Base-by-base conservation (phyloP, 2,888 invertebrate genomes). In the Lypha dubia region DNA sequence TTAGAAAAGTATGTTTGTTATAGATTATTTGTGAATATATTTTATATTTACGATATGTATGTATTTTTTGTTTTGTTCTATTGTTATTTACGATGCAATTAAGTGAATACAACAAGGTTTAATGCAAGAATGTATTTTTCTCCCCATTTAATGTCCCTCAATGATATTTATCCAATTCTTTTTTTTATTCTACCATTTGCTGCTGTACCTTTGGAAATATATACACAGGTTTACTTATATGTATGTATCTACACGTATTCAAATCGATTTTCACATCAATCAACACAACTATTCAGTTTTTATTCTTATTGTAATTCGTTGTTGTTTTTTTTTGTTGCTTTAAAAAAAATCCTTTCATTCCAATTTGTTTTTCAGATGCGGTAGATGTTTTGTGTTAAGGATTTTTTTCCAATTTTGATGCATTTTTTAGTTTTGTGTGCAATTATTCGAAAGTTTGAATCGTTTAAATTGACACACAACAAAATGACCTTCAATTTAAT, bases 211-310 rank as follows among this genome's bases (percentile, higher is more conserved):
- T 35, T 22, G 22, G 9, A 68, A 8, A 24, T 7, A 24, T 13
- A 60, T 56, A 24, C 20, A 32, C n/a, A n/a, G 11, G 15, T 15
- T 17, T 46, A 60, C n/a, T 7, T 22, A 17, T 8, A 22, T 22
- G 15, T 15, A 17, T 24, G 17, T 6, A 15, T 20, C 11, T 44
- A 49, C 49, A 68, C 41, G 41, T 65, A 76, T 82, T 82, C 65
- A 76, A 76, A 82, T 82, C 71, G 76, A 76, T 82, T 76, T 76
- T 58, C 82, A 71, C 82, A 82, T 82, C 82, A 76, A 76, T 71
- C 82, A 82, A 82, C 76, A 76, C 70, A 82, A 76, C 56, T 65
- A 79, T 79, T 79, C 65, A n/a, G 22, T 60, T 49, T 65, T 77
- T 68, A 60, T 68, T 58, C 68, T 67, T 68, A 62, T 68, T 51